These are phyloP conservation scores for Eutrigla gurnardus DNA, from an alignment of 2,797 vertebrate species.

Conservation along the genomic window DNA sequence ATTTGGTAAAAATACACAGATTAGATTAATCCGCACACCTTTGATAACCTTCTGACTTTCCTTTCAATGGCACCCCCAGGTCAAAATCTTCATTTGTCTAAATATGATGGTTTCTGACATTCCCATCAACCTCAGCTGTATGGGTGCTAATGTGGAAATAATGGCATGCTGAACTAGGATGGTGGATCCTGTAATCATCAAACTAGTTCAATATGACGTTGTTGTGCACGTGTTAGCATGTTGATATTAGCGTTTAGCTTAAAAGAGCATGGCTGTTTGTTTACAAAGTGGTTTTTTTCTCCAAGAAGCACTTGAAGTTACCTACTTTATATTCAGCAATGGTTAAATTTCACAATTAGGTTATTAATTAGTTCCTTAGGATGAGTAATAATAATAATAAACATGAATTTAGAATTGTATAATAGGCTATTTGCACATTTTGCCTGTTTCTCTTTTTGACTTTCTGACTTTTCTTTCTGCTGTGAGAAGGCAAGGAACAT, in stretches of 20 bases:
- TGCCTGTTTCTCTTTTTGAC: not conserved
- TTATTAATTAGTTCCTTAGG: not conserved
- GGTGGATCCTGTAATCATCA: not conserved
- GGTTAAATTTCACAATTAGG: not conserved
- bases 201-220: not conserved
- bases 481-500: conserved; percentile 28
- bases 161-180: not conserved
- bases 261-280: not conserved
- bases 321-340: not conserved
- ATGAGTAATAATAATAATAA: not conserved
- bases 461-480: conserved; percentile 24
- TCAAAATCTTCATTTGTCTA: not conserved
- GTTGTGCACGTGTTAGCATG: not conserved
- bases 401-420: not conserved
- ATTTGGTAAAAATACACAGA: not conserved
- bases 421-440: conserved; percentile 3
- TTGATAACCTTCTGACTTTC: not conserved
- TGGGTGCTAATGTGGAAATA: not conserved
- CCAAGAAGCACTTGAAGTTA: conserved; percentile 8
- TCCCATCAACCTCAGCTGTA: not conserved
- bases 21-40: not conserved
- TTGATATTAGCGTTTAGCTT: not conserved
- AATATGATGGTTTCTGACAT: not conserved
- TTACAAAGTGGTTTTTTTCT: not conserved
- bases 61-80: not conserved